A percentile compares a stretch with the other conserved stretches of the same genome.
Evolutionary conservation across 2,797 vertebrate genomes (phyloP).

Genomic region (Lophotriccus pileatus): DNA sequence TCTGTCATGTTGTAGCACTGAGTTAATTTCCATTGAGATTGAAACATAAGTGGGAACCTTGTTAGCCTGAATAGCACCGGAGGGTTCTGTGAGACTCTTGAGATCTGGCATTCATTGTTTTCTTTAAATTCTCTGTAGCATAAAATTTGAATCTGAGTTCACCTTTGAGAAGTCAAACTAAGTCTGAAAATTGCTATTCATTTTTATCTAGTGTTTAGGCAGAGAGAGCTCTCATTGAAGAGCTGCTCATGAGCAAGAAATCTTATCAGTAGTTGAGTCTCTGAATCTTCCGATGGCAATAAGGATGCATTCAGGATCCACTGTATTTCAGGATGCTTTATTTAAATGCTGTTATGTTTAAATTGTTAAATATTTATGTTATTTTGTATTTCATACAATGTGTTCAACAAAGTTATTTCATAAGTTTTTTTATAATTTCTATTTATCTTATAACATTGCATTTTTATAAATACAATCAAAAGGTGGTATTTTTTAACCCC

Average conservation of each 20-base stretch:
- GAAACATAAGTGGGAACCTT: not conserved
- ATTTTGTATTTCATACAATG: not conserved
- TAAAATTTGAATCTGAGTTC: not conserved
- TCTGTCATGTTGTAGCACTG: not conserved
- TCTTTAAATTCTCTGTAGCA: not conserved
- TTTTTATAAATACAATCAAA: not conserved
- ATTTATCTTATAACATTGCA: not conserved
- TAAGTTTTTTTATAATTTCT: not conserved
- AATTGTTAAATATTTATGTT: not conserved
- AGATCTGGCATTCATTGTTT: not conserved
- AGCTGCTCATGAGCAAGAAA: not conserved
- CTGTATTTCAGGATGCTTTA: not conserved
- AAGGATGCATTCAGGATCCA: not conserved
- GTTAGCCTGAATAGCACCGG: not conserved
- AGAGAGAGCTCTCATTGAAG: not conserved
- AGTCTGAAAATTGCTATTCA: not conserved
- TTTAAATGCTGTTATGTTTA: not conserved
- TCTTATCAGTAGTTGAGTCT: not conserved
- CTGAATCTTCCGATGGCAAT: not conserved
- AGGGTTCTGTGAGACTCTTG: not conserved
- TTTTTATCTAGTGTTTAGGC: not conserved
- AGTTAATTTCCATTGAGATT: not conserved
- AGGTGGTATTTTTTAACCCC: rapidly evolving
- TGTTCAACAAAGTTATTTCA: not conserved
- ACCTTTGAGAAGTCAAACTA: not conserved